A percentile compares a stretch with the other conserved stretches of the same genome.
phyloP scores from a whole-genome alignment of 1,140 invertebrate species.

The Archivesica marissinica region DNA sequence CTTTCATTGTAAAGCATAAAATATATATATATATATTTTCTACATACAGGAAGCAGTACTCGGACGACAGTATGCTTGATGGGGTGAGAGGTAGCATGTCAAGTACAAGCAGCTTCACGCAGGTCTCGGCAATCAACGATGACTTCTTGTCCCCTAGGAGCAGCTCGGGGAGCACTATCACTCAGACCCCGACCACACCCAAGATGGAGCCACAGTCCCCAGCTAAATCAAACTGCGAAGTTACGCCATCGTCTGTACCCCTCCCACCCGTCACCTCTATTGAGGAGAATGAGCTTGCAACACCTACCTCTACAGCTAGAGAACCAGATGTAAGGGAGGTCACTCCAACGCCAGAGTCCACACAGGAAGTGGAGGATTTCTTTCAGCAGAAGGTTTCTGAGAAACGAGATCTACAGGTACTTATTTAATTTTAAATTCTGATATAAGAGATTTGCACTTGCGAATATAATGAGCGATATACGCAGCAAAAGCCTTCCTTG shows the following conservation, averaged over 20 bases:
- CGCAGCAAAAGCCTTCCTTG: too few relatives aligned
- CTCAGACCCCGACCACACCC: constrained; percentile 71
- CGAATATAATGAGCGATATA: too few relatives aligned
- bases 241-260: constrained; percentile 74
- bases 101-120: constrained; percentile 81
- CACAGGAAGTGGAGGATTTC: constrained; percentile 61
- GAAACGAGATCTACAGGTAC: constrained; percentile 49
- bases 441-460: too few relatives aligned
- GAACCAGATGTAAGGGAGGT: constrained; percentile 47
- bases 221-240: constrained; percentile 47
- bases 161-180: constrained; percentile 71
- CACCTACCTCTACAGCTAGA: constrained; percentile 66
- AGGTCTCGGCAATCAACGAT: constrained; percentile 81
- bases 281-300: constrained; percentile 74
- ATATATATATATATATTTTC: background rate
- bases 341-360: constrained; percentile 53
- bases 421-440: too few relatives aligned
- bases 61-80: constrained; percentile 54
- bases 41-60: constrained; percentile 58
- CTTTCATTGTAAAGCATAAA: too few relatives aligned
- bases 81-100: constrained; percentile 66
- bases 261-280: constrained; percentile 67
- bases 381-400: constrained; percentile 44
- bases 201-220: constrained; percentile 34
- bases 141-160: constrained; percentile 76